A percentile compares a stretch with the other conserved stretches of the same genome.
phyloP scores from a whole-genome alignment of 2,888 invertebrate species.

The Dolomedes plantarius region DNA sequence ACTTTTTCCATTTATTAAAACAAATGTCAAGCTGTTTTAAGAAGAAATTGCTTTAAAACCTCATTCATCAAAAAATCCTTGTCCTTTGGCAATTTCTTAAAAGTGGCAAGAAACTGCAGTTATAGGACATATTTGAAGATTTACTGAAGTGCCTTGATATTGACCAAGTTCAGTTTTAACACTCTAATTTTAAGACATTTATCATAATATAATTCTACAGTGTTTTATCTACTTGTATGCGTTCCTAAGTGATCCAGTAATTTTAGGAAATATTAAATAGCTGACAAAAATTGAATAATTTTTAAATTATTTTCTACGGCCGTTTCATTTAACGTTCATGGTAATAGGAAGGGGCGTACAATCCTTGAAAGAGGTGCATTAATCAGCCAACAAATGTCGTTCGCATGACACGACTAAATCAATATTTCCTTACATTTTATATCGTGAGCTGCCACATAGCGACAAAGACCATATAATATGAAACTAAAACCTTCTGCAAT shows the following conservation, averaged over 20 bases:
- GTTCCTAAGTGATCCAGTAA: neutral
- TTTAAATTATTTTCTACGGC: neutral
- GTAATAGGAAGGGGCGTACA: constrained; percentile 16
- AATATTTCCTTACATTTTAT: constrained; percentile 51
- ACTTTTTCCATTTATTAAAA: no score
- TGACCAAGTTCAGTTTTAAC: no score
- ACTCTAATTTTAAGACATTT: no score
- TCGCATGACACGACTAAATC: constrained; percentile 26
- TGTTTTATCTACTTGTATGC: no score
- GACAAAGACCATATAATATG: constrained; percentile 22
- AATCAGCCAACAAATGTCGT: constrained; percentile 26
- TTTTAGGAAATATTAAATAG: constrained; percentile 31
- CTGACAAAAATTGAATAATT: constrained; percentile 43
- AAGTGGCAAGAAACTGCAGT: no score
- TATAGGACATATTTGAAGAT: no score
- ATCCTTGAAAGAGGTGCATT: constrained; percentile 16
- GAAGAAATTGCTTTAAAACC: no score
- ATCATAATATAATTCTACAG: no score
- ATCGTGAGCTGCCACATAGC: constrained; percentile 28
- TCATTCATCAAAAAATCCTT: no score
- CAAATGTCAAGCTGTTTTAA: no score
- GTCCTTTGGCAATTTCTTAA: no score
- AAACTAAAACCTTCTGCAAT: constrained; percentile 21
- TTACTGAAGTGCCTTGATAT: no score
- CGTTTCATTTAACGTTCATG: constrained; percentile 28